phyloP scores from a whole-genome alignment of 1,140 invertebrate species.

The Aradophagus sp. region DNA sequence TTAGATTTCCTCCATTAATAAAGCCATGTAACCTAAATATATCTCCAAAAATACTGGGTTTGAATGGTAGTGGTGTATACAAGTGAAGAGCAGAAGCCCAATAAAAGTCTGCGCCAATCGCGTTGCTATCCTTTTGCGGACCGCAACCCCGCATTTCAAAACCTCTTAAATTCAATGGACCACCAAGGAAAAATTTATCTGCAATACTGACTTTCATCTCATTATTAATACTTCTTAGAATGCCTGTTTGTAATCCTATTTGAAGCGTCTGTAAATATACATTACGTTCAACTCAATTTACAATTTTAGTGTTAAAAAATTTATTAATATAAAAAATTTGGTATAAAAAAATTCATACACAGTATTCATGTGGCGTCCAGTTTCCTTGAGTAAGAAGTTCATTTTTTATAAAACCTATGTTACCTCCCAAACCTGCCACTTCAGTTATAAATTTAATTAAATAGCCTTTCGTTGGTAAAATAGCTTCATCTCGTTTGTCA shows the following conservation, averaged over 20 bases:
- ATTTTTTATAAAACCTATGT: slow-evolving; percentile 89
- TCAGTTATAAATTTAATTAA: slow-evolving; percentile 83
- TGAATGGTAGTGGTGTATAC: slow-evolving; percentile 90
- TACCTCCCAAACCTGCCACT: slow-evolving; percentile 90
- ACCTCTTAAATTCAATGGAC: slow-evolving; percentile 87
- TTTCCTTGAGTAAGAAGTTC: slow-evolving; percentile 88
- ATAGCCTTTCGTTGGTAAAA: slow-evolving; percentile 84
- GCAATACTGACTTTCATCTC: slow-evolving; percentile 79
- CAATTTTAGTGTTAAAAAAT: background rate
- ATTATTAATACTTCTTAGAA: slow-evolving; percentile 80
- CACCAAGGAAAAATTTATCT: slow-evolving; percentile 91
- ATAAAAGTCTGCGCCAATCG: slow-evolving; percentile 82
- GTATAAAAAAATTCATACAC: slow-evolving; percentile 76
- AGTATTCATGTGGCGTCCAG: slow-evolving; percentile 78
- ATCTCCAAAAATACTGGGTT: slow-evolving; percentile 84
- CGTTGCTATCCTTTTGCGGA: slow-evolving; percentile 83
- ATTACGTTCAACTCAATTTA: background rate
- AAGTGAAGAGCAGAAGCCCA: slow-evolving; percentile 88
- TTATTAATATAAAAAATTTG: background rate
- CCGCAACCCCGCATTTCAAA: slow-evolving; percentile 89
- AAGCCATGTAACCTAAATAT: slow-evolving; percentile 89
- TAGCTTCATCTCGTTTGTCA: slow-evolving; percentile 85
- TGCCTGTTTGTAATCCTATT: slow-evolving; percentile 81
- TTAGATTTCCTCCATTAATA: slow-evolving; percentile 87
- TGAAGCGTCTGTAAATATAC: slow-evolving; percentile 80